Percentiles rank a stretch among this genome's conserved stretches.
Conservation (phyloP, 2,113 vertebrate species). For the Tretioscincus oriximinensis region DNA sequence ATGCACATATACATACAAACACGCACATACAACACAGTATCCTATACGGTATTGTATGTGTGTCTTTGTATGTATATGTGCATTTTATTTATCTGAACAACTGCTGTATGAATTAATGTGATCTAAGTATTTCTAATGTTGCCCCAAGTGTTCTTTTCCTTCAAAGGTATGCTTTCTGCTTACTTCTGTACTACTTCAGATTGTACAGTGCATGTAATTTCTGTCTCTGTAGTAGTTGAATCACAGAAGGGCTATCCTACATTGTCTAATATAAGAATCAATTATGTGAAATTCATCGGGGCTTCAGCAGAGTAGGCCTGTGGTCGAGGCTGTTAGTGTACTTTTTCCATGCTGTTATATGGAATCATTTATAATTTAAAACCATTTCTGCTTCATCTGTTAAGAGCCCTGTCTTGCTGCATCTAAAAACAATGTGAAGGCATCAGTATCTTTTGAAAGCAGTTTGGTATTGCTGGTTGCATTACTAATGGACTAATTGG, state of each 20-base stretch:
- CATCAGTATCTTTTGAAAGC: neutral
- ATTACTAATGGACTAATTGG: neutral
- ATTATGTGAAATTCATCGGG: neutral
- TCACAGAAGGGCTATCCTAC: neutral
- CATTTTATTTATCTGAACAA: too few relatives aligned
- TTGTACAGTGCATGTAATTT: neutral
- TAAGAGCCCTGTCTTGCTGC: neutral
- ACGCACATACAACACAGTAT: too few relatives aligned
- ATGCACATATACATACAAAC: too few relatives aligned
- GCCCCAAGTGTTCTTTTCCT: neutral
- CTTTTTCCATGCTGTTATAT: neutral
- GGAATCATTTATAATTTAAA: conserved; percentile 22
- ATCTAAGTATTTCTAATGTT: neutral
- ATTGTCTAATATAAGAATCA: neutral
- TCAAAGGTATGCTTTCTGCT: neutral
- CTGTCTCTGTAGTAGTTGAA: neutral
- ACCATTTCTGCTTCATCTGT: conserved; percentile 1
- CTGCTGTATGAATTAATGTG: too few relatives aligned
- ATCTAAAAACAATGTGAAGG: neutral
- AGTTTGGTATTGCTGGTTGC: too few relatives aligned
- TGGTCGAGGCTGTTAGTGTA: neutral
- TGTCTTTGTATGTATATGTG: too few relatives aligned
- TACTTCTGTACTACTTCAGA: neutral
- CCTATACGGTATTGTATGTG: neutral
- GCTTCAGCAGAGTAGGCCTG: neutral